phyloP scores from a whole-genome alignment of 2,113 vertebrate species.

The Neotoma lepida region DNA sequence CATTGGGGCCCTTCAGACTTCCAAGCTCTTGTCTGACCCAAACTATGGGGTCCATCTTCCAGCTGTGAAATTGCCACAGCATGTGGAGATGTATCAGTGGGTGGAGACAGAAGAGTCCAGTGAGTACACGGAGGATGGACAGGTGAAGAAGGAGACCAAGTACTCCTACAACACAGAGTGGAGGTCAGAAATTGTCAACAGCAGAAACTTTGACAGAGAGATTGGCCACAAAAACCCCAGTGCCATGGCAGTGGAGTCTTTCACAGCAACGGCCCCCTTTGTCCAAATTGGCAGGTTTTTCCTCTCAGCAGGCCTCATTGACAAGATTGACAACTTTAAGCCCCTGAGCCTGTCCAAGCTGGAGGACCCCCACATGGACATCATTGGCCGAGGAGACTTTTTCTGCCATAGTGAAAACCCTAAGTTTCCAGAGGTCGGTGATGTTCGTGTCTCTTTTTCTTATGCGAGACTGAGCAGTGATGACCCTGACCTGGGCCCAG shows the following conservation, averaged over 20 bases:
- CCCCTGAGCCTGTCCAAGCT: constrained; percentile 89
- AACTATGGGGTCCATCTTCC: constrained; percentile 93
- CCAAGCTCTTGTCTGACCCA: constrained; percentile 95
- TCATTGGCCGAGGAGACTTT: constrained; percentile 91
- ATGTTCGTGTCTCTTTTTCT: constrained; percentile 95
- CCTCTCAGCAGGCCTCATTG: constrained; percentile 93
- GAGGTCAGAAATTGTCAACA: constrained; percentile 94
- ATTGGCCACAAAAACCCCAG: constrained; percentile 98
- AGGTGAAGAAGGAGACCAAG: constrained; percentile 93
- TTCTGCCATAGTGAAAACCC: constrained; percentile 95
- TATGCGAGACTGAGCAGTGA: constrained; percentile 94
- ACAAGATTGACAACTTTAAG: constrained; percentile 94
- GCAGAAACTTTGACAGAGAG: constrained; percentile 95
- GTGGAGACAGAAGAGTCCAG: constrained; percentile 95
- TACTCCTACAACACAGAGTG: constrained; percentile 97
- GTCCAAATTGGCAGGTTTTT: constrained; percentile 91
- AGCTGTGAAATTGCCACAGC: constrained; percentile 94
- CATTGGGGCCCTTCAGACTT: constrained; percentile 88
- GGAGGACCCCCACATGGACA: constrained; percentile 87
- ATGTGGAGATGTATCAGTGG: constrained; percentile 99
- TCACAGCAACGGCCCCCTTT: constrained; percentile 92
- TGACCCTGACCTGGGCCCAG: constrained; percentile 84
- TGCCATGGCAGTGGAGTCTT: constrained; percentile 97
- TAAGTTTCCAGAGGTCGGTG: constrained; percentile 94
- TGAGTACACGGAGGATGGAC: constrained; percentile 92